Percentiles rank a stretch among this genome's conserved stretches.
Conservation (phyloP, 2,888 invertebrate species). For the Megaustenia siamemsis region DNA sequence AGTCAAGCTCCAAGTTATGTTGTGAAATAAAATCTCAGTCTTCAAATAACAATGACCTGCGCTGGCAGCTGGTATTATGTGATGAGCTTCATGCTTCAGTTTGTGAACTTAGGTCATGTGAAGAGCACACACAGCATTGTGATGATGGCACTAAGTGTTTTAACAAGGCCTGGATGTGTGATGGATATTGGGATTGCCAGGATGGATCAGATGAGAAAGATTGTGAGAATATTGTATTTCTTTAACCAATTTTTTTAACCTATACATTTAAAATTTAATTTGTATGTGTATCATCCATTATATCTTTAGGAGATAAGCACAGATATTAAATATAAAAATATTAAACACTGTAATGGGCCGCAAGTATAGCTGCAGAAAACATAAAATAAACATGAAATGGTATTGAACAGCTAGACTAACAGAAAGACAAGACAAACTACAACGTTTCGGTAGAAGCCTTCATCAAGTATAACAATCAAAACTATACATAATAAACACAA, state of each 20-base stretch:
- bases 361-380: too few relatives aligned
- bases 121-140: constrained; percentile 29
- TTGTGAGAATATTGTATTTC: constrained; percentile 14
- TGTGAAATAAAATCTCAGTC: constrained; percentile 39
- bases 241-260: background rate
- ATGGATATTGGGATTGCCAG: constrained; percentile 41
- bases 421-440: too few relatives aligned
- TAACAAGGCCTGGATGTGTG: constrained; percentile 34
- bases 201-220: constrained; percentile 47
- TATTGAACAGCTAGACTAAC: too few relatives aligned
- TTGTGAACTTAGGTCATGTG: constrained; percentile 42
- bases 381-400: too few relatives aligned
- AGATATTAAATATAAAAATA: too few relatives aligned
- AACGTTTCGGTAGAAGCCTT: too few relatives aligned
- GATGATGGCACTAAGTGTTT: constrained; percentile 41
- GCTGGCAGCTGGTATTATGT: constrained; percentile 34
- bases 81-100: constrained; percentile 40
- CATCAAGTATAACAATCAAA: too few relatives aligned
- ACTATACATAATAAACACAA: too few relatives aligned
- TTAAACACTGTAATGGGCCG: too few relatives aligned
- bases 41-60: constrained; percentile 2
- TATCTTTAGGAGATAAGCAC: too few relatives aligned
- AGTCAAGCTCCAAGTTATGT: constrained; percentile 12
- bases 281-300: background rate
- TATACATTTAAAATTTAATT: background rate